These are phyloP conservation scores for Heterodera schachtii DNA, from an alignment of 1,140 invertebrate genomes.

Conservation along the genomic window DNA sequence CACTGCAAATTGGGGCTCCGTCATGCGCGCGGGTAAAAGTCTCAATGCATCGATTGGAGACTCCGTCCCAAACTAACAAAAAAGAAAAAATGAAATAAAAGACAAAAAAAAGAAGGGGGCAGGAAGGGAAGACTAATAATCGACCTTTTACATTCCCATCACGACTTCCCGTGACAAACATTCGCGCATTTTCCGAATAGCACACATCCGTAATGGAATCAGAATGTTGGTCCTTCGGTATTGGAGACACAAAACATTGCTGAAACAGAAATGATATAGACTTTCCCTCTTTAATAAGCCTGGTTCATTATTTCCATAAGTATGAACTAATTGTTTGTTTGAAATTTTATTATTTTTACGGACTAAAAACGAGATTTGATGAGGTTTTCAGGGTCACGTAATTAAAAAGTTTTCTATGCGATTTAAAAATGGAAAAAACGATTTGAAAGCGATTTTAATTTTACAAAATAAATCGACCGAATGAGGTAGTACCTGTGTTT, in stretches of 20 bases:
- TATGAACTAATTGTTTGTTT: no score
- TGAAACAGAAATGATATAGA: no score
- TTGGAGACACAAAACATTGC: conserved; percentile 89
- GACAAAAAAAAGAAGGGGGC: neutral
- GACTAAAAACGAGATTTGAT: no score
- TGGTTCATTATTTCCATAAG: no score
- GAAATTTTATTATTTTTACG: no score
- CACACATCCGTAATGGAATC: conserved; percentile 80
- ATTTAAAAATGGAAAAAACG: no score
- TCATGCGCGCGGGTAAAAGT: conserved; percentile 91
- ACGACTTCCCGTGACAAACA: conserved; percentile 85
- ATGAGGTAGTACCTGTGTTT: conserved; percentile 80
- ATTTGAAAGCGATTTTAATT: no score
- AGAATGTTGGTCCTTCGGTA: conserved; percentile 87
- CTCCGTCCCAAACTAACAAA: conserved; percentile 68
- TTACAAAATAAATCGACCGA: no score
- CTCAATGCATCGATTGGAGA: conserved; percentile 83
- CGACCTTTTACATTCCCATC: conserved; percentile 84
- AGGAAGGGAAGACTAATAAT: neutral
- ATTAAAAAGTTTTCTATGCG: no score
- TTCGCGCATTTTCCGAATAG: conserved; percentile 69
- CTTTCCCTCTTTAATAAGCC: no score
- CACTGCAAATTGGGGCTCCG: conserved; percentile 88
- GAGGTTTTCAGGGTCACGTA: no score
- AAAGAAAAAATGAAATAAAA: neutral